Conservation (phyloP, 2,797 vertebrate genomes). For the Dromococcyx pavoninus region DNA sequence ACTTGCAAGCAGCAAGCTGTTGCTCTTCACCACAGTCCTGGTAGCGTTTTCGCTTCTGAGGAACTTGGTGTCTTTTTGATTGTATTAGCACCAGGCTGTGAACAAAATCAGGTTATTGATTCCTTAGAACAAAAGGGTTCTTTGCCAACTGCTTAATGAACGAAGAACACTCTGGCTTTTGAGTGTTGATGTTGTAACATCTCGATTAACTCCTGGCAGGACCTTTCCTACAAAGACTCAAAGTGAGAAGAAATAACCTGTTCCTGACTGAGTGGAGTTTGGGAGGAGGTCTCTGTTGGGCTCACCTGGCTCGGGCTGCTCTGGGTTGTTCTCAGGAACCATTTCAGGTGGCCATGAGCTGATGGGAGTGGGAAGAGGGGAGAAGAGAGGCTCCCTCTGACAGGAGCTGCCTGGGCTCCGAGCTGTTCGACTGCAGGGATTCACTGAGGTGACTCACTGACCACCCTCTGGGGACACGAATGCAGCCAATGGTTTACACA, state of each 20-base stretch:
- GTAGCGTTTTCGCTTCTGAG: not conserved
- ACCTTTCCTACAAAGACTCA: not conserved
- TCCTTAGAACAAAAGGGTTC: not conserved
- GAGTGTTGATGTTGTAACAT: not conserved
- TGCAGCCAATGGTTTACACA: not conserved
- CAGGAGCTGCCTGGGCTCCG: not conserved
- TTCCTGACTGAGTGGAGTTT: not conserved
- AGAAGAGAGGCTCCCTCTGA: not conserved
- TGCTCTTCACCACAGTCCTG: not conserved
- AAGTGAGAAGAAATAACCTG: not conserved
- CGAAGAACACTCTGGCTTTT: not conserved
- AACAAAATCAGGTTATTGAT: conserved; percentile 21
- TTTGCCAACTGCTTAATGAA: not conserved
- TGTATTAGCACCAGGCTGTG: not conserved
- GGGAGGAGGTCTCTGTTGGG: not conserved
- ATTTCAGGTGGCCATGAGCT: not conserved
- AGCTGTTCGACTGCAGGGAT: not conserved
- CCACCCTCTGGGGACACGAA: not conserved
- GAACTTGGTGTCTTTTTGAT: not conserved
- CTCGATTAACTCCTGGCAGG: not conserved
- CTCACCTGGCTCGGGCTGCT: not conserved
- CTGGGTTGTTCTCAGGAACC: not conserved
- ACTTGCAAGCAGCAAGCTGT: not conserved
- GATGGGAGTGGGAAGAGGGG: not conserved
- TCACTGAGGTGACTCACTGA: not conserved